Evolutionary conservation across 1,140 invertebrate species (phyloP), one percentile per base, ranked within the genome.

Genomic region (Lanistes nyassanus): DNA sequence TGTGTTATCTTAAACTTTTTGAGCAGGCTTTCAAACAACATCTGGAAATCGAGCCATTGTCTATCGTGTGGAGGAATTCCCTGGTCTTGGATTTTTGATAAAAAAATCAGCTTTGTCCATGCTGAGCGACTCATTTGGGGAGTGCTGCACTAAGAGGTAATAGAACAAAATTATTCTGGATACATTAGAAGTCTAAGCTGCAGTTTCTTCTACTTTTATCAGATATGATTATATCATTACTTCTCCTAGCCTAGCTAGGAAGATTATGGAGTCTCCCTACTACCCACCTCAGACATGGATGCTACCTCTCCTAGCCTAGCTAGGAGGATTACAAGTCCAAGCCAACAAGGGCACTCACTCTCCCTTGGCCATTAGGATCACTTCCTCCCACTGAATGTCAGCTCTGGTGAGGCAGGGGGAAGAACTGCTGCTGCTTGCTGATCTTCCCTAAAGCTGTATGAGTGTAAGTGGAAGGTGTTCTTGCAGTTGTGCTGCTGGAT

Each of bases 41-140:
- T 87, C 86, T 67, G 84, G 85, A 26, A 81, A 86, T 62, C 76
- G 75, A 11, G 66, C 68, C 36, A 62, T 81, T 0, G 81, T 84
- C 0, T 88, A 89, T 70, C 74, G 89, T 62, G 85, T 87, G 13
- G 79, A 84, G 60, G 84, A 86, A 7, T 88, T 89, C 70, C 87
- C 88, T 29, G 85, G 86, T 34, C 76, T 88, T 26, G 89, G 83
- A 19, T 85, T 87, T 74, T 62, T 90, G 58, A 67, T 88, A 11
- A 85, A 85, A 66, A 77, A 74, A 37, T 65, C 74, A 58, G 82
- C 81, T 66, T 83, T 84, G 71, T 69, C 77, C 21, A 76, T 70
- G 69, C 67, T 74, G 47, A 68, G 76, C 16, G 56, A 58, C 3
- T 75, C 73, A 23, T 67, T 37, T 16, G 55, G 37, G 23, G 34